These are phyloP conservation scores for Pimephales promelas DNA, from an alignment of 2,113 vertebrate genomes.

Conservation along the genomic window DNA sequence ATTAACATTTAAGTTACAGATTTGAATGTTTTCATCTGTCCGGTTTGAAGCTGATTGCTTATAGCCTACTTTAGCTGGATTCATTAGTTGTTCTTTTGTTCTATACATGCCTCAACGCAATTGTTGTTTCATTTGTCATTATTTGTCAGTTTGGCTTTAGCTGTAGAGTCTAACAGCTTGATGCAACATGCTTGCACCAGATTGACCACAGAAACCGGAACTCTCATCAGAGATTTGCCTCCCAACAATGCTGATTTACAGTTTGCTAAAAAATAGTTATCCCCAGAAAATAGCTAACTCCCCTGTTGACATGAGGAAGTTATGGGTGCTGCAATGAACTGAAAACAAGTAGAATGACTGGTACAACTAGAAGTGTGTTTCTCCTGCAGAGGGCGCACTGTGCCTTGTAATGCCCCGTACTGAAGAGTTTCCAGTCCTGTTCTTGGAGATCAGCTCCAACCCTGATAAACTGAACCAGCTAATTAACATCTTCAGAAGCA, in stretches of 20 bases:
- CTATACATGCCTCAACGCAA: background rate
- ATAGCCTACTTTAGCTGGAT: no score
- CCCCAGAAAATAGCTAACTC: background rate
- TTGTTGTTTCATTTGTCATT: background rate
- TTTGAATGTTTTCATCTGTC: no score
- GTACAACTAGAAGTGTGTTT: background rate
- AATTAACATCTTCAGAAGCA: no score
- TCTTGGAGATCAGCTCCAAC: no score
- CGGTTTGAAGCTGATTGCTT: no score
- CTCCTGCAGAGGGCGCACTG: background rate
- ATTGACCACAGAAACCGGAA: background rate
- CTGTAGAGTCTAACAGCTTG: background rate
- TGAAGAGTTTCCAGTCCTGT: no score
- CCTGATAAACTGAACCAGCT: no score
- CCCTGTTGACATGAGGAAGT: constrained; percentile 7
- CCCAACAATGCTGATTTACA: background rate
- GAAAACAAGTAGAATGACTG: background rate
- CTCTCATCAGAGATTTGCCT: background rate
- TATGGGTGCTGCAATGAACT: background rate
- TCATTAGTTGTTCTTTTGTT: background rate
- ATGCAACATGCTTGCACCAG: background rate
- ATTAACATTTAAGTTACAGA: no score
- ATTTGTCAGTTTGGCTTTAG: background rate
- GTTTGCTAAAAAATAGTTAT: background rate
- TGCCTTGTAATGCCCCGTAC: background rate